A percentile compares a stretch with the other conserved stretches of the same genome.
Evolutionary conservation across 2,113 vertebrate genomes (phyloP).

Genomic region (Bubo bubo): DNA sequence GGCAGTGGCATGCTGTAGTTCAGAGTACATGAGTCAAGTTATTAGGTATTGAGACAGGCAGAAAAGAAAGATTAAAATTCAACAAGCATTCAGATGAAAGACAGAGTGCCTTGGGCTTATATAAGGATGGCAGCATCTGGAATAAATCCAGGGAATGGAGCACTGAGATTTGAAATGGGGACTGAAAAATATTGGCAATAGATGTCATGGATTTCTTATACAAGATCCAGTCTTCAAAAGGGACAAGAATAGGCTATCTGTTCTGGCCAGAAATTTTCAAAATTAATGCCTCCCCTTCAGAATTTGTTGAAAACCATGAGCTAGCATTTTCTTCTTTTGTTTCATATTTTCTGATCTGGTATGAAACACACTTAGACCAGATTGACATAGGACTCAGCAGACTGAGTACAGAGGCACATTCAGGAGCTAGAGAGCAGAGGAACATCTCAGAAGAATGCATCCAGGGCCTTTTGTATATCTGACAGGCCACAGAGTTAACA

Average conservation of each 20-base stretch:
- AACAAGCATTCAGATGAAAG: neutral
- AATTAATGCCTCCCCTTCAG: neutral
- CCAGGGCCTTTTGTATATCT: neutral
- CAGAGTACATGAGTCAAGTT: fast-evolving
- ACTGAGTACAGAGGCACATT: neutral
- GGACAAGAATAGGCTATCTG: neutral
- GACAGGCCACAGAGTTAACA: neutral
- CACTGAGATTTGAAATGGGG: neutral
- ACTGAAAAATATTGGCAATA: neutral
- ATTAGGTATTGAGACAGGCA: neutral
- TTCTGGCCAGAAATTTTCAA: neutral
- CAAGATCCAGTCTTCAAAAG: neutral
- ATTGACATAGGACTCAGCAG: fast-evolving
- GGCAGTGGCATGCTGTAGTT: neutral
- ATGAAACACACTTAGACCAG: neutral
- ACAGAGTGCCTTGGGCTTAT: neutral
- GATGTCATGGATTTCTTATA: neutral
- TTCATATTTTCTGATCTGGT: neutral
- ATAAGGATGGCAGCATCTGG: neutral
- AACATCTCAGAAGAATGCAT: neutral
- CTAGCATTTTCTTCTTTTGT: neutral
- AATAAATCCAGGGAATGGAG: neutral
- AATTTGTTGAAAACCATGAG: neutral
- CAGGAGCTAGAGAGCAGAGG: neutral
- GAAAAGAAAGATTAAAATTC: constrained; percentile 3